These are phyloP conservation scores for Parotia lawesii DNA, from an alignment of 2,113 vertebrate species.

Conservation along the genomic window DNA sequence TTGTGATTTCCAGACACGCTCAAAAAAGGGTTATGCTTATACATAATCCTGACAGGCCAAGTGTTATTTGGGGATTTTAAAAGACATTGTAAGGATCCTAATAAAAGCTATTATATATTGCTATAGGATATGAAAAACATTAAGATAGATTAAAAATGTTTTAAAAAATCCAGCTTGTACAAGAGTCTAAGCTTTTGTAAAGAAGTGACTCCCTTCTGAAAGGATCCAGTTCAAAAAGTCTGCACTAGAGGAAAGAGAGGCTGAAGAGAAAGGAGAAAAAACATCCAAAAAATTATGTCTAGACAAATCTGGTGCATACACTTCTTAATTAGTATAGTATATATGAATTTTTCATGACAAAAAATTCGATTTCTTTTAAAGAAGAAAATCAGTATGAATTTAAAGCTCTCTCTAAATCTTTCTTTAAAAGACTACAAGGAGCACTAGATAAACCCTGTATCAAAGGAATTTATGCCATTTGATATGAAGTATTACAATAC, in stretches of 20 bases:
- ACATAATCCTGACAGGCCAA: slow-evolving; percentile 24
- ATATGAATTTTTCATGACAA: neutral
- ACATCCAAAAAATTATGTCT: neutral
- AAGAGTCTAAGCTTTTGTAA: neutral
- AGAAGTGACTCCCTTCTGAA: neutral
- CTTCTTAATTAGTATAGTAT: neutral
- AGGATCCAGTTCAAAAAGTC: neutral
- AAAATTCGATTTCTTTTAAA: neutral
- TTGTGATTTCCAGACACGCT: neutral
- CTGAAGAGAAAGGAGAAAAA: neutral
- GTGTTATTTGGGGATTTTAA: slow-evolving; percentile 14
- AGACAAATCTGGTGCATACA: neutral
- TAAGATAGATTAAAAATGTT: neutral
- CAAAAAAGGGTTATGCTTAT: neutral
- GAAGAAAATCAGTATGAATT: neutral
- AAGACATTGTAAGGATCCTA: neutral
- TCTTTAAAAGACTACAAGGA: neutral
- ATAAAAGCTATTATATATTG: neutral
- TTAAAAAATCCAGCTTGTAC: neutral
- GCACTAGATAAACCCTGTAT: neutral
- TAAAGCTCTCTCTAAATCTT: neutral
- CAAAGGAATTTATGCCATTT: neutral
- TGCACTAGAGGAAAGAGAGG: neutral
- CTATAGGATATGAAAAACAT: slow-evolving; percentile 1
- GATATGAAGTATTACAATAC: neutral